Percentiles rank a stretch among this genome's conserved stretches.
phyloP scores from a whole-genome alignment of 2,797 vertebrate genomes.

The Chaetodon trifasciatus region DNA sequence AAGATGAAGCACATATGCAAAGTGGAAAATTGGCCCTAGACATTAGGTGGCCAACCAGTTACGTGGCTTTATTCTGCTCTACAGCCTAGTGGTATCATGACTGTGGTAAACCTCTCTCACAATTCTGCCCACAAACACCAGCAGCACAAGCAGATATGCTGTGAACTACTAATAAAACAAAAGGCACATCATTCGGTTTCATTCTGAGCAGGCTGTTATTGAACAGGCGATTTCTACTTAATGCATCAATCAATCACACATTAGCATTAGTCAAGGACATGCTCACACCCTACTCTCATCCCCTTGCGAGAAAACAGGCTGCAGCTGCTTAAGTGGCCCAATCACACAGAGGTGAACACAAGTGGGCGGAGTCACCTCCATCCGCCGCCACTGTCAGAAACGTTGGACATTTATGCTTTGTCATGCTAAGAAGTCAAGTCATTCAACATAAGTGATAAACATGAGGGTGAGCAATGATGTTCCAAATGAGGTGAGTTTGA shows the following conservation, averaged over 20 bases:
- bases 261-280: slow-evolving; percentile 67
- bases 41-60: slow-evolving; percentile 29
- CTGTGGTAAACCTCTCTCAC: slow-evolving; percentile 9
- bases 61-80: slow-evolving; percentile 26
- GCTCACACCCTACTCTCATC: slow-evolving; percentile 4
- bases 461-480: slow-evolving; percentile 50
- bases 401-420: slow-evolving; percentile 48
- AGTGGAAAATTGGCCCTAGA: slow-evolving; percentile 42
- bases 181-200: slow-evolving; percentile 20
- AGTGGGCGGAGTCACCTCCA: slow-evolving; percentile 36
- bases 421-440: slow-evolving; percentile 58
- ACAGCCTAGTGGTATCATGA: not conserved
- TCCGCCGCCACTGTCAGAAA: slow-evolving; percentile 33
- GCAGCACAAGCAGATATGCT: not conserved
- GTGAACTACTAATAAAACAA: slow-evolving; percentile 27
- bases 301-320: slow-evolving; percentile 37
- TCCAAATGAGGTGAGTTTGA: slow-evolving; percentile 50
- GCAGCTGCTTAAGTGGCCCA: slow-evolving; percentile 58
- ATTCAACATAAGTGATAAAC: slow-evolving; percentile 40
- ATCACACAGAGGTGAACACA: slow-evolving; percentile 51
- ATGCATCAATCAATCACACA: slow-evolving; percentile 61
- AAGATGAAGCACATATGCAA: slow-evolving; percentile 36
- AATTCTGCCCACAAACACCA: slow-evolving; percentile 28
- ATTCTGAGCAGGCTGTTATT: slow-evolving; percentile 55
- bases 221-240: slow-evolving; percentile 50